Evolutionary conservation across 2,113 vertebrate genomes (phyloP).

Genomic region (Nycticorax nycticorax): DNA sequence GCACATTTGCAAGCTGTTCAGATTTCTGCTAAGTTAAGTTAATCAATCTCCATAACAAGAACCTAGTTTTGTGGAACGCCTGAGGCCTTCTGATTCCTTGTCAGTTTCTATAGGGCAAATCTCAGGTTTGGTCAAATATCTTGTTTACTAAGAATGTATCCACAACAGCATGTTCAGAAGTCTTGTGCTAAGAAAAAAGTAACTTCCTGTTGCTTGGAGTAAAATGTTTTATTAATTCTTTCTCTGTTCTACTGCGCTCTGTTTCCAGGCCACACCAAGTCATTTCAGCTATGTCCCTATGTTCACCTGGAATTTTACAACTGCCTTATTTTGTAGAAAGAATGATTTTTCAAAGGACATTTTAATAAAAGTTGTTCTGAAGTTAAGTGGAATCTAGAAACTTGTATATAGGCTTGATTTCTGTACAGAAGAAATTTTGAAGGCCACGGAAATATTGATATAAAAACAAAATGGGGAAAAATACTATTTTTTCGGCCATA

Average conservation of each 20-base stretch:
- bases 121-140: background rate
- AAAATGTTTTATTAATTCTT: background rate
- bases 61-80: background rate
- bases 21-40: constrained; percentile 16
- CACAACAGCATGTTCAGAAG: background rate
- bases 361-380: background rate
- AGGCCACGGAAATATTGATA: background rate
- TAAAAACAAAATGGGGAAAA: background rate
- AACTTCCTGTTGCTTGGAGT: background rate
- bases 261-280: background rate
- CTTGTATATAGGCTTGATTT: background rate
- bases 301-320: background rate
- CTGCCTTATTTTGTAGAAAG: background rate
- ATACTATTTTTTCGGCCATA: background rate
- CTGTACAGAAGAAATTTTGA: background rate
- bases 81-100: background rate
- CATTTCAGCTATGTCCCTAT: background rate
- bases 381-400: background rate
- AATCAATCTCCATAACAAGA: constrained; percentile 9
- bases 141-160: background rate
- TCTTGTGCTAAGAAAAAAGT: background rate
- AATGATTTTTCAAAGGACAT: background rate
- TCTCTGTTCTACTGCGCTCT: background rate
- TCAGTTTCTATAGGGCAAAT: background rate
- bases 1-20: constrained; percentile 9